Evolutionary conservation across 92 coral and sea anemone genomes (phyloP), one percentile per base, ranked within the genome.

Genomic region (Pocillopora grandis): DNA sequence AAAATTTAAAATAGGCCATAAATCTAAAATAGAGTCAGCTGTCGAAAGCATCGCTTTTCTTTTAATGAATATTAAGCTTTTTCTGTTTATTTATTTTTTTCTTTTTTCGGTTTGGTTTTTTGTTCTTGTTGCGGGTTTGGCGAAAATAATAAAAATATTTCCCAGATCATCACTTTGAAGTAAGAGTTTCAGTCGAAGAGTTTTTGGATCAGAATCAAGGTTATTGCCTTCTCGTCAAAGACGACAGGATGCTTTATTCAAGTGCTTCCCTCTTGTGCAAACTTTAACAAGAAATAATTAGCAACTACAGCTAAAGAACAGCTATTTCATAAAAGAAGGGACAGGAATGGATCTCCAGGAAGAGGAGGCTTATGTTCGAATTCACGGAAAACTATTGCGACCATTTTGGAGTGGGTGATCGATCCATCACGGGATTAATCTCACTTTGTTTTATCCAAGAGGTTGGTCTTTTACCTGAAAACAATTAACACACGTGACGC

Each of bases 261-360:
- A 58, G 59, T 13, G 52, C 49, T 59, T 69, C 66, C 35, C 12
- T 12, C 67, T 59, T 69, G 77, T 69, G 75, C 21, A 70, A 80
- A 81, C 72, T 70, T 81, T 69, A 81, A 81, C 77, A 19, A 59
- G 48, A 58, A 58, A 42, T 69, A 71, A 71, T 81, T 70, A 58
- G 60, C 37, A 57, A 58, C 8, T 71, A 42, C 65, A 35, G 60
- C 19, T 69, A 81, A 81, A 71, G 67, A 59, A 13, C n/a, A 18
- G 35, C 27, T 19, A 14, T 33, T 71, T 59, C 85, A 70, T 59
- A 70, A 58, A 58, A 58, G 17, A 35, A 68, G 67, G 60, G 42
- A 23, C 37, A 3, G n/a, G 18, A 81, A 71, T 8, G 42, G 9
- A 17, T 68, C 57, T 81, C 66, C 59, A 12, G 37, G 15, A 11